Conservation (phyloP, 2,113 vertebrate species). For the Cephalopterus ornatus region DNA sequence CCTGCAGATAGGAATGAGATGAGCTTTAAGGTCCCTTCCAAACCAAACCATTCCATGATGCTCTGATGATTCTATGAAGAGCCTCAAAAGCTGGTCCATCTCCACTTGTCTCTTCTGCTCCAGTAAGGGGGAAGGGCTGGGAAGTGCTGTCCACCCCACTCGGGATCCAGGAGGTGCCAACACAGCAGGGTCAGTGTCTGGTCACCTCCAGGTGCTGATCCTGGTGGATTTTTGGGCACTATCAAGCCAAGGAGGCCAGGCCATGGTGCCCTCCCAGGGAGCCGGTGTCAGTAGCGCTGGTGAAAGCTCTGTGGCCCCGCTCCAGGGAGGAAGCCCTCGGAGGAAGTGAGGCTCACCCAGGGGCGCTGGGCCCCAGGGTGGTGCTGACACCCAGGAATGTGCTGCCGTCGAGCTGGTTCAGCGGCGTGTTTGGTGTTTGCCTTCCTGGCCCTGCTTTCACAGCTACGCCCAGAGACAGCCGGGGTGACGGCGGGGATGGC, state of each 20-base stretch:
- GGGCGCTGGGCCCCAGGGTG: neutral
- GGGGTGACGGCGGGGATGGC: neutral
- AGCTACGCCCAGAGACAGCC: neutral
- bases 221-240: neutral
- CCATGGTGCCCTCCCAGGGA: neutral
- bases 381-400: constrained; percentile 28
- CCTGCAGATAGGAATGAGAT: neutral
- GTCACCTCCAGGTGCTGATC: neutral
- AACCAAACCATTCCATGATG: neutral
- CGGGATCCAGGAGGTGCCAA: neutral
- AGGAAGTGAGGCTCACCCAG: neutral
- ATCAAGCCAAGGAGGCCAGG: neutral
- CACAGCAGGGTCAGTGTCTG: neutral
- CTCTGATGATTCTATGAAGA: neutral
- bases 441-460: neutral
- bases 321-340: neutral
- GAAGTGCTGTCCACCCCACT: too few species aligned
- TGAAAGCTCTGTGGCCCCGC: rapidly evolving
- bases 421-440: constrained; percentile 1
- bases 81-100: neutral
- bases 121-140: neutral
- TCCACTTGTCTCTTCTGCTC: neutral
- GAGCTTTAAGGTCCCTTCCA: neutral
- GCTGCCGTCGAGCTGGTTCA: constrained; percentile 22
- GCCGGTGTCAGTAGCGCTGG: neutral